Base-by-base conservation (phyloP, 2,113 vertebrate species). In the Struthidea cinerea region DNA sequence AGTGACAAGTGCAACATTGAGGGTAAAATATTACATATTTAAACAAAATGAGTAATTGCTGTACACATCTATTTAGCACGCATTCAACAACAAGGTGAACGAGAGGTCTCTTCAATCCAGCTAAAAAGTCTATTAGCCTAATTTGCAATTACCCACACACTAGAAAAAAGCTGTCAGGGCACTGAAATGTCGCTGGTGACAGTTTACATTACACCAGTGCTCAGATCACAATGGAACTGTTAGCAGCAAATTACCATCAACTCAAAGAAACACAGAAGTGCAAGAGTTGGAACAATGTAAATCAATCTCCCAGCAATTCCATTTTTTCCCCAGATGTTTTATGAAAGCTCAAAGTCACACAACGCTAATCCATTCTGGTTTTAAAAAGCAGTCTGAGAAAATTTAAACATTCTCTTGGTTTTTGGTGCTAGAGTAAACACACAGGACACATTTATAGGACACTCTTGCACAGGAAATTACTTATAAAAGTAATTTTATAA, bases 111-210 rank as follows among this genome's bases (percentile, higher is more conserved):
- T 27, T 71, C 84, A 47, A 83, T 70, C 10, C 61, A 85, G 68
- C 74, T 92, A 73, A 55, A 37, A 91, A 57, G 42, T 80, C 78
- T 83, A 93, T 93, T 96, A 96, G 76, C 33, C 59, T 92, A 95
- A 94, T 96, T 94, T 94, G 90, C 86, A 96, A 90, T 96, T 96
- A 92, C 67, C 56, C 82, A 92, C 74, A 90, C 39, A 9, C 49
- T 14, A 81, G 53, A 71, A 95, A 95, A 95, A 95, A 91, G 57
- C 90, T 95, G 87, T 65, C 83, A 91, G 63, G 64, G 84, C 85
- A 94, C 70, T 44, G 84, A 93, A 86, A 42, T 73, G 74, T 84
- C 96, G 84, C 67, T 47, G 39, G 74, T 97, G 78, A 97, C 86
- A 93, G 81, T 82, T 95, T 77, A 88, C 90, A 88, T 94, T 87